These are phyloP conservation scores for Phycodurus eques DNA, from an alignment of 2,113 vertebrate species.

Conservation along the genomic window DNA sequence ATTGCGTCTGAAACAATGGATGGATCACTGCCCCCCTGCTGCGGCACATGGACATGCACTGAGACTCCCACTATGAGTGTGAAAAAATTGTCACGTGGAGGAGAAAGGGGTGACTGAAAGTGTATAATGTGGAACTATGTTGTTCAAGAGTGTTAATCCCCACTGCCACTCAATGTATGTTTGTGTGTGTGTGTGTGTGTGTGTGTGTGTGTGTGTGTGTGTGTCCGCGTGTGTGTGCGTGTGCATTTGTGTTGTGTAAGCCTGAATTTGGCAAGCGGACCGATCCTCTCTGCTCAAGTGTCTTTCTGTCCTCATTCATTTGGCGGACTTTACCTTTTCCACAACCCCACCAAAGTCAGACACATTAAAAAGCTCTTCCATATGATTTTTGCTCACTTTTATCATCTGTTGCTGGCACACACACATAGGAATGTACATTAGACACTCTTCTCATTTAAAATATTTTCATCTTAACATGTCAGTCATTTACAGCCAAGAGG, in stretches of 20 bases:
- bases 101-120: constrained; percentile 4
- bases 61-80: constrained; percentile 23
- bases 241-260: constrained; percentile 8
- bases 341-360: constrained; percentile 36
- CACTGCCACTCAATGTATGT: constrained; percentile 25
- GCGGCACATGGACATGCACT: constrained; percentile 29
- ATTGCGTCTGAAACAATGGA: constrained; percentile 21
- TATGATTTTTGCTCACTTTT: constrained; percentile 2
- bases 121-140: constrained; percentile 17
- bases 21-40: constrained; percentile 15
- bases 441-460: constrained; percentile 7
- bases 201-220: constrained; percentile 23
- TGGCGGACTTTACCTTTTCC: not conserved
- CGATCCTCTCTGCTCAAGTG: constrained; percentile 26
- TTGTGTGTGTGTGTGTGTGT: constrained; percentile 21
- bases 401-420: constrained; percentile 18
- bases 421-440: constrained; percentile 10
- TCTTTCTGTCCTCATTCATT: constrained; percentile 31
- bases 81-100: constrained; percentile 4
- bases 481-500: constrained; percentile 37
- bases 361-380: constrained; percentile 8
- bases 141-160: constrained; percentile 25
- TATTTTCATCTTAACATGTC: constrained; percentile 32
- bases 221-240: constrained; percentile 23
- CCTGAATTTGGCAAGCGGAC: constrained; percentile 23